Base-by-base conservation (phyloP, 2,888 invertebrate species). In the Dorcus hopei region DNA sequence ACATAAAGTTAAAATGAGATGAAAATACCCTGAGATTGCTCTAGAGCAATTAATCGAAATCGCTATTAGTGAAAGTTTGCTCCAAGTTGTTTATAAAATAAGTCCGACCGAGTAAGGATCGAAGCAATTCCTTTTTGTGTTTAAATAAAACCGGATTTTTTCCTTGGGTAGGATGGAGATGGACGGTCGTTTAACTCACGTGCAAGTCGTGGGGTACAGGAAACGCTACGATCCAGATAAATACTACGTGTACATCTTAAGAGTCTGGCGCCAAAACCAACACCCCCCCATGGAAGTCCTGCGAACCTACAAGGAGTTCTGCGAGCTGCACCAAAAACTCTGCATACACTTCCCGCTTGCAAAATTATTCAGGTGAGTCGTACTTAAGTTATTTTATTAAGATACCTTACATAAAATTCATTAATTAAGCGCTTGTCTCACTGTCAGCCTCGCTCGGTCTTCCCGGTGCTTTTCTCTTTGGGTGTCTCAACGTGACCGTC, bases 171-270 rank as follows among this genome's bases (percentile, higher is more conserved):
- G 94, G 65, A 88, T 92, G 86, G 84, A 88, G 45, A 90, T 90
- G 73, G 98, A 98, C 80, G 97, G 97, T 1, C 87, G 91, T 5
- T 83, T 99, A 45, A 86, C 86, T 47, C 86, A 87, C 64, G 93
- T 97, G 0, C 89, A 90, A 73, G 92, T 97, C 8, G 86, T 91
- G 61, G 90, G 91, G 61, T 95, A 89, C 78, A 93, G 96, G 79
- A 99, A 99, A 77, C 88, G 96, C 66, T 97, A 96, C 77, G 94
- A 93, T 74, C 96, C 97, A 9, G 97, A 96, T 74, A 98, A 98
- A 82, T 95, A 95, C 82, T 99, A 99, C 79, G 95, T 97, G 68
- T 95, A 93, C 76, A 89, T 93, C 63, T 81, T 93, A 65, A 85
- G 89, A 65, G 91, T 97, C 39, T 89, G 88, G 72, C 82, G 97